phyloP scores from a whole-genome alignment of 2,113 vertebrate species.

The Carollia perspicillata region DNA sequence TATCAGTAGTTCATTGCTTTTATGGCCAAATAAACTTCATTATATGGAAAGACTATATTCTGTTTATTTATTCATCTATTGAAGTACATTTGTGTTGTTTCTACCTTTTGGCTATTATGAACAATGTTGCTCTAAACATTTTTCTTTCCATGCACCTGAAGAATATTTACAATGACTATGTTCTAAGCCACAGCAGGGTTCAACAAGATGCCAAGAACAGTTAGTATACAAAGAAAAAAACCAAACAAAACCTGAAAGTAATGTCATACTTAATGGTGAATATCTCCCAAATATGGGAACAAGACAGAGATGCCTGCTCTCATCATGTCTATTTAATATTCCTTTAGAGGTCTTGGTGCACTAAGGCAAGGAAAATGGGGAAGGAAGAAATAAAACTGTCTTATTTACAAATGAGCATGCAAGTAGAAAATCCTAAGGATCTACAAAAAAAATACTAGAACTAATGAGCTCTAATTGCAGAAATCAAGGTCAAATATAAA shows the following conservation, averaged over 20 bases:
- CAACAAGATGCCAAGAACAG: neutral
- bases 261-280: neutral
- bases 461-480: neutral
- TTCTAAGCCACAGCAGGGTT: neutral
- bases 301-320: neutral
- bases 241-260: neutral
- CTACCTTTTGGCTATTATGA: no score
- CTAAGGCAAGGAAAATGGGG: neutral
- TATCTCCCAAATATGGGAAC: neutral
- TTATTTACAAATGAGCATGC: neutral
- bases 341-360: neutral
- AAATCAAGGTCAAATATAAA: neutral
- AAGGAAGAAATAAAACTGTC: neutral
- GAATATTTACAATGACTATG: neutral
- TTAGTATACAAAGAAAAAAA: neutral
- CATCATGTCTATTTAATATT: neutral
- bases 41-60: no score
- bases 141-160: neutral
- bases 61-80: no score
- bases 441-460: neutral
- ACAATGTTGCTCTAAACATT: neutral
- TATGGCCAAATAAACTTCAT: no score
- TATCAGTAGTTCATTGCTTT: no score
- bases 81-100: no score
- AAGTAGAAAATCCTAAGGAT: neutral